Conservation (phyloP, 1,140 invertebrate genomes). For the Aphidius gifuensis region DNA sequence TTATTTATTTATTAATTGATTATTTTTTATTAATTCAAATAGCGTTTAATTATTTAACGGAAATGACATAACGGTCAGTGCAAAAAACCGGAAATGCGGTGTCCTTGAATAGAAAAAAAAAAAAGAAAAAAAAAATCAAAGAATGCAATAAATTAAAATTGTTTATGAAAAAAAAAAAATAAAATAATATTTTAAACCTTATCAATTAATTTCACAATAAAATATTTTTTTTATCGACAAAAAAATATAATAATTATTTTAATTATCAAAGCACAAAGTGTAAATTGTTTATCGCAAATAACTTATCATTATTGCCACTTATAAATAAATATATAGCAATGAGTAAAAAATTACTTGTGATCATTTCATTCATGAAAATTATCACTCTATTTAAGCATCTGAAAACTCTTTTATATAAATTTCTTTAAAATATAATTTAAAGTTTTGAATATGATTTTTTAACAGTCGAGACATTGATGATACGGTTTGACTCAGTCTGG, state of each 20-base stretch:
- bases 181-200: neutral
- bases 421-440: too few relatives aligned
- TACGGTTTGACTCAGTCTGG: too few relatives aligned
- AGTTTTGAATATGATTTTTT: too few relatives aligned
- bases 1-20: neutral
- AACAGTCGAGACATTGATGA: too few relatives aligned
- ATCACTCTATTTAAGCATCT: too few relatives aligned
- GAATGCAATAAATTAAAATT: too few relatives aligned
- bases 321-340: neutral
- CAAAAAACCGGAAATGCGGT: neutral
- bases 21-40: neutral
- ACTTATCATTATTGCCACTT: conserved; percentile 1
- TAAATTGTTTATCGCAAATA: conserved; percentile 14
- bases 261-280: conserved; percentile 6
- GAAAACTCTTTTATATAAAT: too few relatives aligned
- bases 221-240: neutral
- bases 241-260: neutral
- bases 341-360: neutral
- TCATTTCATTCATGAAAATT: too few relatives aligned
- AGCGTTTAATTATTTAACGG: conserved; percentile 14
- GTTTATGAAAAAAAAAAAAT: neutral
- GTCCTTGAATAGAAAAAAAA: conserved; percentile 1
- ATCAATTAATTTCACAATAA: neutral
- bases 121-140: neutral
- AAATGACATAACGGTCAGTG: conserved; percentile 14